Base-by-base conservation (phyloP, 2,888 invertebrate species). In the Metopia argyrocephala region DNA sequence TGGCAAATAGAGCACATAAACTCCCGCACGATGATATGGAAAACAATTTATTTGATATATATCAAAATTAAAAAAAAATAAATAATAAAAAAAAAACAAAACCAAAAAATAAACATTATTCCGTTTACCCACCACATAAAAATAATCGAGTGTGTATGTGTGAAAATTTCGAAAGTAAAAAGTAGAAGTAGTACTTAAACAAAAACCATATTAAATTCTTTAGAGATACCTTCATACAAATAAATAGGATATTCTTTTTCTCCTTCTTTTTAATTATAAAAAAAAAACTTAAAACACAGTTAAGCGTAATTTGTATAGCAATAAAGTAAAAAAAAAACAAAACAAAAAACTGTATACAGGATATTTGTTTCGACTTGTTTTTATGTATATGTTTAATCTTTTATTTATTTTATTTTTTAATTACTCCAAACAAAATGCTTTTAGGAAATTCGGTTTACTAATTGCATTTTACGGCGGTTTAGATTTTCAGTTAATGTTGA, bases 381-480 rank as follows among this genome's bases (percentile, higher is more conserved):
- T 54, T 23, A 25, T 66, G 31, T 31, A 9, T 31, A 31, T 31
- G 31, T 31, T 6, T 31, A 6, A 9, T 31, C 5, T 31, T 31
- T 31, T 6, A 31, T 31, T 31, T n/a, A n/a, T n/a, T n/a, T n/a
- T n/a, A n/a, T n/a, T n/a, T n/a, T n/a, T n/a, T n/a, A n/a, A n/a
- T n/a, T 73, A 4, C 15, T 31, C 18, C 5, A 31, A 31, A 31
- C 2, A 48, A 7, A 38, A 54, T 38, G 15, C 38, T 12, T 73
- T 86, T 89, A 90, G 69, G 89, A 89, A 84, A 91, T 91, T 79
- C 91, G 87, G 89, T 93, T 93, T 75, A 93, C 93, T 84, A 93
- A 91, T 69, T 93, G 93, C 85, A 93, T 93, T 91, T 93, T 93
- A 84, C 93, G 91, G 84, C 93, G 91, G 88, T 92, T 93, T 7